Base-by-base conservation (phyloP, 2,113 vertebrate genomes). In the Pygoscelis adeliae region DNA sequence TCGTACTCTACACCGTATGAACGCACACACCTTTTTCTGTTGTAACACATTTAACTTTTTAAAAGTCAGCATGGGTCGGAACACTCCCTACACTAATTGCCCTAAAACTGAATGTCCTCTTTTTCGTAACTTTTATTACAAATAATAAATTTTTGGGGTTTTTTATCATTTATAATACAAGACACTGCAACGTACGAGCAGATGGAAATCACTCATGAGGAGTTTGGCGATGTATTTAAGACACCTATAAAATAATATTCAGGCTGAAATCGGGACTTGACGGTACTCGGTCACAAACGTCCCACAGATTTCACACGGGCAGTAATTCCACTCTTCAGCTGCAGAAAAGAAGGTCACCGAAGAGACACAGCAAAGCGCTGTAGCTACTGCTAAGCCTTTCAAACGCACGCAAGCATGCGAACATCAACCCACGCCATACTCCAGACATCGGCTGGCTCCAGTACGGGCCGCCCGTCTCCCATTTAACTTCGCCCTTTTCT, bases 341-440 rank as follows among this genome's bases (percentile, higher is more conserved):
- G 34, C 21, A n/a, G 32, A 18, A 30, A 9, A 11, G 0, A 2
- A 18, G 9, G 11, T 3, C 13, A 23, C 9, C 5, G 22, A 47
- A 20, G 7, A 34, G 14, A 13, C 12, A 5, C 14, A 10, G 25
- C 19, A 46, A 36, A 23, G 56, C 12, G 3, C 1, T 5, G 2
- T 2, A 32, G 12, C 38, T 7, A 1, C 52, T 16, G 4, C 10
- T 2, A 3, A 7, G 8, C 1, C 34, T 27, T 6, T 14, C 26
- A 5, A 2, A 3, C 0, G 25, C 0, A 6, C 0, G 22, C 44
- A 14, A 7, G 14, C 29, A 3, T 1, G 19, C 7, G n/a, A 9
- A 34, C 18, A 8, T 2, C 3, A 17, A 9, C 26, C 30, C 40
- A 0, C 1, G 53, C 44, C 49, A 2, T 0, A 5, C 16, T 3